Base-by-base conservation (phyloP, 2,888 invertebrate species). In the Chironomus tentans region DNA sequence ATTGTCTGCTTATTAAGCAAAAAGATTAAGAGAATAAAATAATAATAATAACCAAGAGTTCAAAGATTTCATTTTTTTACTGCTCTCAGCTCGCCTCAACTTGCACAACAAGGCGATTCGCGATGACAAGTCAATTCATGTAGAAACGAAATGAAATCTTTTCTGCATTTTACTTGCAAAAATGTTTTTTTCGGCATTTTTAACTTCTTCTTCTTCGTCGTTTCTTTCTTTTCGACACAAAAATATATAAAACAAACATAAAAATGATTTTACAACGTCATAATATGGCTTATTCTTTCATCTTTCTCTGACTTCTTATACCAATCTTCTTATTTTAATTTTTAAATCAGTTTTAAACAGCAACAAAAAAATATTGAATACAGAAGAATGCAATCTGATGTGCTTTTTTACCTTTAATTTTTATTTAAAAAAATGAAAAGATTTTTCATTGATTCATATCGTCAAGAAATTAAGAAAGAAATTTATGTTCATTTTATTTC, bases 81-180 rank as follows among this genome's bases (percentile, higher is more conserved):
- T 46, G 48, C 21, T 62, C 18, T 38, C 38, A n/a, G 38, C 38
- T 38, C 38, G 38, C 38, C 38, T 38, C 38, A 38, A 38, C 38
- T 38, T 38, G 38, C 38, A 38, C 38, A 38, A 38, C 38, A 38
- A 38, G 38, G 38, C 38, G 38, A 38, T 56, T 18, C n/a, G 56
- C 56, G 72, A 72, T 72, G 62, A 72, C 72, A 72, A 72, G 72
- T 72, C 72, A 72, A 72, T 72, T 71, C 71, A 7, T 48, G 22
- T 71, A 38, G 38, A 38, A 38, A 38, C 38, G 38, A 38, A 38
- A 38, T 38, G 38, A 38, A 38, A 38, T 38, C 38, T 38, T 38
- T 38, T 38, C 38, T 38, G 38, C 38, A 38, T 38, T 38, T 38
- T 38, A 38, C 50, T 15, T 71, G 56, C 18, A 22, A 24, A 50